Base-by-base conservation (phyloP, 2,888 invertebrate genomes). In the Phengaris alcon region DNA sequence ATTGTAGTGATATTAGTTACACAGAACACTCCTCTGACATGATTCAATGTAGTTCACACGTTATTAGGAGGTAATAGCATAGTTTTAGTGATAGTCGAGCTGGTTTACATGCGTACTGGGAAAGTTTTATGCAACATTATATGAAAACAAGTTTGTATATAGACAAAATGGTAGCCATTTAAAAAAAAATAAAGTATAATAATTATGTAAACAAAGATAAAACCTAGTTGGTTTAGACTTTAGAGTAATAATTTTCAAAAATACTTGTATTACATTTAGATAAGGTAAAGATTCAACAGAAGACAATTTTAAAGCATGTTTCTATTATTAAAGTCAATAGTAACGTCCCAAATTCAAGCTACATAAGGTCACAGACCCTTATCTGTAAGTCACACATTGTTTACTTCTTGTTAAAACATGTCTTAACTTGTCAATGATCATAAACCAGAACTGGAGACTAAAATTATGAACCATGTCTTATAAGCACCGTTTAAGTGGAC, bases 381-480 rank as follows among this genome's bases (percentile, higher is more conserved):
- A 64, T 64, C 35, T 35, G 35, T 64, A 12, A 64, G 44, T n/a
- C 46, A 13, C 69, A 48, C 69, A 48, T 68, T 44, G 13, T 68
- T 68, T 46, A 46, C 48, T 69, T 54, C 74, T 59, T 59, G 70
- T 74, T 48, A 15, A 46, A 70, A 68, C 76, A 75, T 68, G 75
- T 75, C 44, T 48, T n/a, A 72, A 75, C 75, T 68, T 74, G 74
- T 74, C 74, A 74, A 55, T 75, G 52, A 44, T 68, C 54, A 13
- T n/a, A 48, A 69, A 13, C 13, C 69, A 48, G 15, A 69, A 52
- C 52, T 10, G 64, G 35, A 5, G 7, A 48, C n/a, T 69, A 9
- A 69, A 69, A 48, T 3, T 64, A 12, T 35, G 2, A 35, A 44
- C 64, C 35, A 22, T 15, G 9, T 59, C 64, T 64, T 64, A 64